These are phyloP conservation scores for Ectemnius lituratus DNA, from an alignment of 2,888 invertebrate genomes.

Conservation along the genomic window DNA sequence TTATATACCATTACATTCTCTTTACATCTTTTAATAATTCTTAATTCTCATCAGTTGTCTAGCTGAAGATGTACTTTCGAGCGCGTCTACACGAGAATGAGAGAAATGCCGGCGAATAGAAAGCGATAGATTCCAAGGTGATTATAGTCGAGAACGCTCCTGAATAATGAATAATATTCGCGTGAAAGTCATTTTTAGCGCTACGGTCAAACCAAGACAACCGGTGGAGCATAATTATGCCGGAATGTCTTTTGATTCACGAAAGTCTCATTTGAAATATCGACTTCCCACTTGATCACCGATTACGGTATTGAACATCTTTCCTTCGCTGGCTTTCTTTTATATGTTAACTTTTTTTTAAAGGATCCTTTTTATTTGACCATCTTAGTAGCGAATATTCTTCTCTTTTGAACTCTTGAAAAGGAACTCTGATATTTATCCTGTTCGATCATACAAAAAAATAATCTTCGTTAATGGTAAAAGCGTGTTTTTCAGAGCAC, in stretches of 20 bases:
- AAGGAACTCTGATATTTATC: too few species aligned
- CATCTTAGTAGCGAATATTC: too few species aligned
- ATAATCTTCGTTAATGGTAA: too few species aligned
- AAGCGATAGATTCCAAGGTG: conserved; percentile 4
- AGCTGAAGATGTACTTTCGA: too few species aligned
- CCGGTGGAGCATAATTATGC: not conserved
- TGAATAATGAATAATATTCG: conserved; percentile 5
- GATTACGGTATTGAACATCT: not conserved
- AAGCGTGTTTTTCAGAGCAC: not conserved
- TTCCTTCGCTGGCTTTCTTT: conserved; percentile 1
- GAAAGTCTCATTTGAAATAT: not conserved
- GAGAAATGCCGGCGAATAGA: not conserved
- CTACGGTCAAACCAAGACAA: not conserved
- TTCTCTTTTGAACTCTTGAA: too few species aligned
- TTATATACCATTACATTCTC: too few species aligned
- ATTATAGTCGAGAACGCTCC: not conserved
- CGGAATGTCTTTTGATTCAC: not conserved
- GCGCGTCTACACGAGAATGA: not conserved
- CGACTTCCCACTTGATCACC: not conserved
- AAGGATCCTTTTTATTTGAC: too few species aligned
- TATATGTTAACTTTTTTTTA: not conserved
- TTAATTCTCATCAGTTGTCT: too few species aligned
- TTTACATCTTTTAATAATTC: too few species aligned
- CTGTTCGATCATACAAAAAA: too few species aligned
- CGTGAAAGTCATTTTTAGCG: conserved; percentile 5